Percentiles rank a stretch among this genome's conserved stretches.
phyloP scores from a whole-genome alignment of 2,797 vertebrate species.

The Rhincodon typus region DNA sequence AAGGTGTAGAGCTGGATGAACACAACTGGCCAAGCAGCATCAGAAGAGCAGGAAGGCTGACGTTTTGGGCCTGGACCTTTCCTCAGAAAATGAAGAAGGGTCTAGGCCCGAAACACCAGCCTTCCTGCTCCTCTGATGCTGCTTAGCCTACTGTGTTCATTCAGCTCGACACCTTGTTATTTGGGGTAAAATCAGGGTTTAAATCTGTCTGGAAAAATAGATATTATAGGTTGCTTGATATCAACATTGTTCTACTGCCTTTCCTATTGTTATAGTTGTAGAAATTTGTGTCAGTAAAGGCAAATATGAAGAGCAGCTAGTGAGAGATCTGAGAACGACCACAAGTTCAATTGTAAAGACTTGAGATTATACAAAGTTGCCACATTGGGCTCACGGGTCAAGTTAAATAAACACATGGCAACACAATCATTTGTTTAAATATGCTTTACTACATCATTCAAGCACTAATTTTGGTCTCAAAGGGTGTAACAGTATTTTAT shows the following conservation, averaged over 20 bases:
- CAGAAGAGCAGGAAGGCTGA: too few relatives aligned
- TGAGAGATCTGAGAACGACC: too few relatives aligned
- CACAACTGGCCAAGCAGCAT: too few relatives aligned
- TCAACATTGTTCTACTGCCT: not conserved
- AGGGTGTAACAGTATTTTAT: not conserved
- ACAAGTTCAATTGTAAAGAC: not conserved
- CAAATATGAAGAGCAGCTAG: not conserved
- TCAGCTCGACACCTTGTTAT: too few relatives aligned
- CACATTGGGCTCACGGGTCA: not conserved
- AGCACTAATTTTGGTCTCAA: not conserved
- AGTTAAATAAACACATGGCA: not conserved
- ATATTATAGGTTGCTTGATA: not conserved
- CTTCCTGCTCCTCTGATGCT: too few relatives aligned
- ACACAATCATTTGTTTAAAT: not conserved
- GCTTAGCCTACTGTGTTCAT: too few relatives aligned
- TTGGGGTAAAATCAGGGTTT: not conserved
- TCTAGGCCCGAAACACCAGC: too few relatives aligned
- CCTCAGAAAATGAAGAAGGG: too few relatives aligned
- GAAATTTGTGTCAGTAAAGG: not conserved
- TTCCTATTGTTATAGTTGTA: not conserved
- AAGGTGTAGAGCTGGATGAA: too few relatives aligned
- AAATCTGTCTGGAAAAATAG: not conserved
- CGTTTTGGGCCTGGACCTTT: too few relatives aligned
- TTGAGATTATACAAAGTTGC: not conserved
- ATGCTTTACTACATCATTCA: not conserved